phyloP scores from a whole-genome alignment of 2,888 invertebrate genomes.

The Blomia tropicalis region DNA sequence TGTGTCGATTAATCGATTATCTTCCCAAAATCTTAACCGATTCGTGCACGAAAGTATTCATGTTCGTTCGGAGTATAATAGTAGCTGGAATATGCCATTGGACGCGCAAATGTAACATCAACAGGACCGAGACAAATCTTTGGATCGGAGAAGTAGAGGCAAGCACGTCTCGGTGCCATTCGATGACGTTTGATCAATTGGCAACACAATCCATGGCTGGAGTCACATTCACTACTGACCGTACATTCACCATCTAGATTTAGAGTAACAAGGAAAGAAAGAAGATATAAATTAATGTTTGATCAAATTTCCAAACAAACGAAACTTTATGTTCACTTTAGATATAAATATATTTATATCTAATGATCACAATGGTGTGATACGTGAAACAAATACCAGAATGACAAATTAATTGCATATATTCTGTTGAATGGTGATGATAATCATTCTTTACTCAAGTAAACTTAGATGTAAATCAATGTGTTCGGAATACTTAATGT shows the following conservation, averaged over 20 bases:
- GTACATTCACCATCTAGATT: constrained; percentile 63
- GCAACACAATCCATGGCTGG: constrained; percentile 67
- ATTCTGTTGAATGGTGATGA: no score
- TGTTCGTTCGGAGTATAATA: neutral
- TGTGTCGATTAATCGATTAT: no score
- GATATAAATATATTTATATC: neutral
- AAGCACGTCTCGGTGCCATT: constrained; percentile 67
- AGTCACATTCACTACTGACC: constrained; percentile 67
- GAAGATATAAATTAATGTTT: neutral
- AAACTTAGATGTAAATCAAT: no score
- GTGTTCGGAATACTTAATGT: no score
- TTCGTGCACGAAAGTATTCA: constrained; percentile 3
- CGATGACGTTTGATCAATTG: constrained; percentile 69
- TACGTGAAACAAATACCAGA: neutral
- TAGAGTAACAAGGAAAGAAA: no score
- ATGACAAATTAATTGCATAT: no score
- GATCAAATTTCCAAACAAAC: neutral
- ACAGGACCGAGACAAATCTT: constrained; percentile 66
- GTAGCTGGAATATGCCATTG: neutral
- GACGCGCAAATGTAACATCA: constrained; percentile 19
- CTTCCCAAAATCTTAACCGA: constrained; percentile 10
- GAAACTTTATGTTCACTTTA: neutral
- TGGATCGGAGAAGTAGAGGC: constrained; percentile 80
- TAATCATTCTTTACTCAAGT: no score
- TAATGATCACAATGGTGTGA: neutral